Conservation (phyloP, 2,797 vertebrate species). For the Alca torda region DNA sequence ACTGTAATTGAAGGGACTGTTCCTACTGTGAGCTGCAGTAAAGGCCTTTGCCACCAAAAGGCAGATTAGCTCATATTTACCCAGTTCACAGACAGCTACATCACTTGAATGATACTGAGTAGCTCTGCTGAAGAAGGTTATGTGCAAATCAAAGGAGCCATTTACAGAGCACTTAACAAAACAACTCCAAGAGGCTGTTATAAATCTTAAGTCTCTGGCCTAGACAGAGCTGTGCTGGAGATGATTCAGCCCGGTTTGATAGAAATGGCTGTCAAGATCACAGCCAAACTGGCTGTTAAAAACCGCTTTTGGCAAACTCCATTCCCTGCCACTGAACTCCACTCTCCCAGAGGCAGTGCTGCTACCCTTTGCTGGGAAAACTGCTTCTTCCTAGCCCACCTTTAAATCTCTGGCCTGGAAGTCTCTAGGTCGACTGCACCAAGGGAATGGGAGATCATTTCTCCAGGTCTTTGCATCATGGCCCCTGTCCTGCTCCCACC, state of each 20-base stretch:
- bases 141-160: background rate
- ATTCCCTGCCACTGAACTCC: background rate
- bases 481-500: background rate
- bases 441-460: background rate
- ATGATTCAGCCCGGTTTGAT: background rate
- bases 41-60: background rate
- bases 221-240: background rate
- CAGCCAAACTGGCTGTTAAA: constrained; percentile 29
- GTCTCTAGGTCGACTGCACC: background rate
- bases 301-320: background rate
- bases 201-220: background rate
- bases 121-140: background rate
- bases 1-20: background rate
- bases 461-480: accelerated
- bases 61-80: background rate
- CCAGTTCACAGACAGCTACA: background rate
- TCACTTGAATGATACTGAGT: background rate
- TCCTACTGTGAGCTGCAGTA: background rate
- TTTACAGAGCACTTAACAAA: constrained; percentile 27
- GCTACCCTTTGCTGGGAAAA: background rate
- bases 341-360: background rate
- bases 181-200: background rate
- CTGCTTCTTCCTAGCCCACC: background rate
- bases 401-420: background rate
- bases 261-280: constrained; percentile 21